Evolutionary conservation across 1,140 invertebrate genomes (phyloP).

Genomic region (Aleiodes sp.): DNA sequence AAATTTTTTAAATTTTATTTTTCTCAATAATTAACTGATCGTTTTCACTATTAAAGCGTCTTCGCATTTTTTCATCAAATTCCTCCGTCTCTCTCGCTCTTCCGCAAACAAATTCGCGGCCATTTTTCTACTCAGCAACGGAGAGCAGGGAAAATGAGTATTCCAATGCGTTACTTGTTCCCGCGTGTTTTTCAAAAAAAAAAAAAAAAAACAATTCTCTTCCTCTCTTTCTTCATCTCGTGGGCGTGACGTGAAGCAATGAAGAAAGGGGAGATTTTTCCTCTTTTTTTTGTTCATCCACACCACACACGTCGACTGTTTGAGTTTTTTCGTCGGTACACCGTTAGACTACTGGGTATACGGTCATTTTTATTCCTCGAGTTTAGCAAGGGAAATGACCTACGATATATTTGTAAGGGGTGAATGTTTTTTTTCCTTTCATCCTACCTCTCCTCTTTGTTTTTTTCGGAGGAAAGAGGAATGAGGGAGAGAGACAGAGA

Average conservation of each 20-base stretch:
- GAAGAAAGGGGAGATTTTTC: neutral
- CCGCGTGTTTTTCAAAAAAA: neutral
- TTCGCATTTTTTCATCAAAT: too few species aligned
- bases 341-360: conserved; percentile 38
- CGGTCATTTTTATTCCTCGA: conserved; percentile 54
- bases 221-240: neutral
- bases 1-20: too few species aligned
- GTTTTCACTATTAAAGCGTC: too few species aligned
- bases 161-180: neutral
- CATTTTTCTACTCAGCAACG: conserved; percentile 1
- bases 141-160: neutral
- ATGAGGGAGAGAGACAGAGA: too few species aligned
- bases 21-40: too few species aligned
- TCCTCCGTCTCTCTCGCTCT: neutral
- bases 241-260: neutral
- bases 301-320: conserved; percentile 14
- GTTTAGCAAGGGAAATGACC: conserved; percentile 61
- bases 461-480: too few species aligned
- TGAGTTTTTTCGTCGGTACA: conserved; percentile 27
- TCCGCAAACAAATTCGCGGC: conserved; percentile 13
- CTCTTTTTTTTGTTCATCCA: neutral
- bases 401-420: conserved; percentile 60
- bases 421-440: conserved; percentile 35
- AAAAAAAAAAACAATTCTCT: neutral
- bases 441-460: too few species aligned